Conservation (phyloP, 2,797 vertebrate genomes). For the Sebastes umbrosus region DNA sequence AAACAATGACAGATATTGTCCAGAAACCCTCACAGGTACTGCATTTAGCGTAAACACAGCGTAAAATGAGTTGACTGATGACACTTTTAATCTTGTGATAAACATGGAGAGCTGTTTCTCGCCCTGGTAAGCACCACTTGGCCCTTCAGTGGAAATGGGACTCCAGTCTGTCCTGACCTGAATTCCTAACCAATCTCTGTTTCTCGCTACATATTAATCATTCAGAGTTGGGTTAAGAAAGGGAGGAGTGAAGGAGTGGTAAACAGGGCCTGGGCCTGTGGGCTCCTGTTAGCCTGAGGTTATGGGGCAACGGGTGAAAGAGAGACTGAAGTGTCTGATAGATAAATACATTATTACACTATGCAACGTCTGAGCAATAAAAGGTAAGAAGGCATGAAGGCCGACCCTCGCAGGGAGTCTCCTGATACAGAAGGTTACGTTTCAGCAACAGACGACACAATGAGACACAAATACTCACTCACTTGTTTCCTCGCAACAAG, state of each 20-base stretch:
- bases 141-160: conserved; percentile 5
- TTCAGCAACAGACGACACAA: not conserved
- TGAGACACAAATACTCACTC: not conserved
- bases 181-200: conserved; percentile 48
- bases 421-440: not conserved
- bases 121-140: conserved; percentile 4
- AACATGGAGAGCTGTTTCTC: not conserved
- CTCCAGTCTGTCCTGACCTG: conserved; percentile 55
- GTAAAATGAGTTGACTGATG: not conserved
- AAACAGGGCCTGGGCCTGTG: conserved; percentile 6
- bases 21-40: too few relatives aligned
- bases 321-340: conserved; percentile 8
- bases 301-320: conserved; percentile 26
- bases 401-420: not conserved
- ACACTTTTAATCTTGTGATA: not conserved
- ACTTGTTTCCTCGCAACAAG: not conserved
- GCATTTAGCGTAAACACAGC: too few relatives aligned
- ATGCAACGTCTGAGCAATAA: not conserved
- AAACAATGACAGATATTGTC: too few relatives aligned
- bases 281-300: conserved; percentile 49
- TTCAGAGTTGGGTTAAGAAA: conserved; percentile 45
- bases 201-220: conserved; percentile 63
- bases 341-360: not conserved
- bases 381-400: not conserved
- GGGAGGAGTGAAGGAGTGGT: conserved; percentile 13